Evolutionary conservation across 2,888 invertebrate species (phyloP).

Genomic region (Sipha maydis): DNA sequence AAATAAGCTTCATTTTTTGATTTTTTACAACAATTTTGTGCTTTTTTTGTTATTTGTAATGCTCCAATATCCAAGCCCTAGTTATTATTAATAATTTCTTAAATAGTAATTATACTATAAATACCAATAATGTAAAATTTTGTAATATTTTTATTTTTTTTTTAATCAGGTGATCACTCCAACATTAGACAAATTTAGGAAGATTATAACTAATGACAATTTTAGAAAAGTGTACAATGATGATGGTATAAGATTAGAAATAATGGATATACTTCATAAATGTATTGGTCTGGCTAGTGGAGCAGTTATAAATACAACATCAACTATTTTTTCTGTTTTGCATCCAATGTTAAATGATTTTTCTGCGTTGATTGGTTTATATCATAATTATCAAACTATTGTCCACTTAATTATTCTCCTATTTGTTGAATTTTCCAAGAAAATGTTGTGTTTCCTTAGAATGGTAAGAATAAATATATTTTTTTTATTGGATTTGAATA

Average conservation of each 20-base stretch:
- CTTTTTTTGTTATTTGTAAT: too few relatives aligned
- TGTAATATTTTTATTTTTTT: slow-evolving; percentile 34
- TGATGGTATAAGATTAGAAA: slow-evolving; percentile 75
- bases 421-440: slow-evolving; percentile 77
- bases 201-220: slow-evolving; percentile 70
- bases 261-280: slow-evolving; percentile 81
- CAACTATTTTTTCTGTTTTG: slow-evolving; percentile 68
- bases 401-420: slow-evolving; percentile 80
- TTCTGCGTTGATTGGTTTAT: slow-evolving; percentile 77
- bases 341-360: slow-evolving; percentile 75
- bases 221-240: slow-evolving; percentile 72
- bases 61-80: too few relatives aligned
- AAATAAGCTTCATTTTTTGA: too few relatives aligned
- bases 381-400: slow-evolving; percentile 82
- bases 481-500: not conserved
- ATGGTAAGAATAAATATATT: slow-evolving; percentile 65
- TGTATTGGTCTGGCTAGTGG: slow-evolving; percentile 71
- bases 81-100: too few relatives aligned
- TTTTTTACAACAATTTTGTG: too few relatives aligned
- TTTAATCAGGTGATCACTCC: slow-evolving; percentile 69
- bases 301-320: slow-evolving; percentile 42
- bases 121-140: not conserved
- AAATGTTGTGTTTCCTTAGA: slow-evolving; percentile 75
- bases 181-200: slow-evolving; percentile 72
- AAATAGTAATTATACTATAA: too few relatives aligned